Evolutionary conservation across 2,888 invertebrate species (phyloP).

Genomic region (Isoperla grammatica): DNA sequence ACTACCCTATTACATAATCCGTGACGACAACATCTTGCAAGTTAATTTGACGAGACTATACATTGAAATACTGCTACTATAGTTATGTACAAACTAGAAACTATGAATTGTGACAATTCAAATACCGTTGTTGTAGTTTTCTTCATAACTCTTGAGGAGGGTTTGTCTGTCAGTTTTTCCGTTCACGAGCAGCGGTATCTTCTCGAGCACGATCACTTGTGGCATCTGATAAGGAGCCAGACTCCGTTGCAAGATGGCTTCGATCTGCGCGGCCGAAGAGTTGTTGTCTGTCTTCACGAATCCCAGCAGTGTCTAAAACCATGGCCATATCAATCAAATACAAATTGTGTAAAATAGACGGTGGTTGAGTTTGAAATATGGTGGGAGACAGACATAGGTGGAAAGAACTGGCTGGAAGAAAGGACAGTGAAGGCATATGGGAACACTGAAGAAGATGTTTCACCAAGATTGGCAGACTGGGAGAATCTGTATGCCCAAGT

Average conservation of each 20-base stretch:
- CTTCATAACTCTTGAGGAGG: constrained; percentile 62
- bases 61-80: too few relatives aligned
- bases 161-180: constrained; percentile 82
- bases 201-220: constrained; percentile 62
- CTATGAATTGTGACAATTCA: too few relatives aligned
- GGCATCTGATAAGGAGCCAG: constrained; percentile 77
- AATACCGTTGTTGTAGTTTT: constrained; percentile 64
- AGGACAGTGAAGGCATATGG: neutral
- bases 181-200: constrained; percentile 74
- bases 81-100: too few relatives aligned
- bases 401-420: too few relatives aligned
- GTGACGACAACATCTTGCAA: too few relatives aligned
- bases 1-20: too few relatives aligned
- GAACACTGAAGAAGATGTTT: too few relatives aligned
- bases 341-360: neutral
- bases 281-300: constrained; percentile 50
- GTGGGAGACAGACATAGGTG: neutral
- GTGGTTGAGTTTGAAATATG: neutral
- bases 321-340: neutral
- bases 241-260: constrained; percentile 55
- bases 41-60: too few relatives aligned
- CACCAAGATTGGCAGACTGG: too few relatives aligned
- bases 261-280: constrained; percentile 54
- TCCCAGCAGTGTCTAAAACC: constrained; percentile 59
- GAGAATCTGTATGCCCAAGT: too few relatives aligned